These are phyloP conservation scores for Chrysodeixis includens DNA, from an alignment of 2,888 invertebrate species.

Conservation along the genomic window DNA sequence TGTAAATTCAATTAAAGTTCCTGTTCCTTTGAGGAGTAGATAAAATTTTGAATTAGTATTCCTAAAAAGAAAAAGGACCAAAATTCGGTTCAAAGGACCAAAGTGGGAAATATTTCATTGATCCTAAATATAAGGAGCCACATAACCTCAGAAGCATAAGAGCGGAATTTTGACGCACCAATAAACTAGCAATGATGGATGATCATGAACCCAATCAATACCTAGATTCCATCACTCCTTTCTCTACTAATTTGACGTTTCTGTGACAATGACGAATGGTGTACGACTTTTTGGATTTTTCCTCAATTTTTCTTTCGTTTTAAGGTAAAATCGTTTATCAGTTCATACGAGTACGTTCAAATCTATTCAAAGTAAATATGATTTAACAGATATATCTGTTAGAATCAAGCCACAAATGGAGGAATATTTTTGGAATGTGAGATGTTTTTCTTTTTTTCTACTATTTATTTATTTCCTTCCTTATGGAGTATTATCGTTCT, in stretches of 20 bases:
- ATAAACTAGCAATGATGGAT: constrained; percentile 60
- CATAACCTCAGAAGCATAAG: constrained; percentile 26
- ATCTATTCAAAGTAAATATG: too few relatives aligned
- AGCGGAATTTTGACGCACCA: constrained; percentile 44
- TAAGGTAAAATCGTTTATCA: constrained; percentile 21
- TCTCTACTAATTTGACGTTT: constrained; percentile 67
- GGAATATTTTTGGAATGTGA: too few relatives aligned
- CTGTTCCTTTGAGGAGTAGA: background rate
- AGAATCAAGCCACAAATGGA: too few relatives aligned
- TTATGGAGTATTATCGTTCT: too few relatives aligned
- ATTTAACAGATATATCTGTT: too few relatives aligned
- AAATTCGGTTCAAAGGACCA: constrained; percentile 1
- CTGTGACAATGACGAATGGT: constrained; percentile 65
- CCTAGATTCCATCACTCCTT: constrained; percentile 60
- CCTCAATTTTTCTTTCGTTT: constrained; percentile 39
- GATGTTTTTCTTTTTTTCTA: too few relatives aligned
- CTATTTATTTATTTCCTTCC: too few relatives aligned
- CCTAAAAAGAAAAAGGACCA: background rate
- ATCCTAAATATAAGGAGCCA: constrained; percentile 16
- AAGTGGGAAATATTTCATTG: background rate
- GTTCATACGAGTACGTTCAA: background rate
- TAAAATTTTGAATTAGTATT: background rate
- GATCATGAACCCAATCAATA: constrained; percentile 60
- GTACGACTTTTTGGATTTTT: constrained; percentile 46
- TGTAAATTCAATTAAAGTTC: background rate